Base-by-base conservation (phyloP, 1,140 invertebrate genomes). In the Hylaeus volcanicus region DNA sequence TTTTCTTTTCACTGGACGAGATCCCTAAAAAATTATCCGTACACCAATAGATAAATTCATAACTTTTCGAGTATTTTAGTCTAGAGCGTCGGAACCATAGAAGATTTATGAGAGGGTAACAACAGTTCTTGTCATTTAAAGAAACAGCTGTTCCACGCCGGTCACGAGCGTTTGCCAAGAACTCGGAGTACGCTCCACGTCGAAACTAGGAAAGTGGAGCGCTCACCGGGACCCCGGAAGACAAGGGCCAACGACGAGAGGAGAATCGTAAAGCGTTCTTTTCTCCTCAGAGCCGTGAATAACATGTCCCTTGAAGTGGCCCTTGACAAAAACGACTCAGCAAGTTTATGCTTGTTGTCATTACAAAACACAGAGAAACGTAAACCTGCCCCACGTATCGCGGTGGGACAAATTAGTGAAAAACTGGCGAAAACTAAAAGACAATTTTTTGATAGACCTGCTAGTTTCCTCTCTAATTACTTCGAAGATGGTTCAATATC, bases 191-290 rank as follows among this genome's bases (percentile, higher is more conserved):
- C 53, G 65, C 83, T 83, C 64, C 63, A 73, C 66, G 63, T 86
- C 63, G 72, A 80, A 86, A 79, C 63, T 60, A 43, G 53, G 71
- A 66, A 78, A 86, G 79, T 86, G 68, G 72, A 74, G 72, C 84
- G 65, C 60, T 61, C 68, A 60, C 73, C 51, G 84, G 58, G 72
- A 69, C 74, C 66, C 63, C 66, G 41, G 58, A 79, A 82, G 74
- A 76, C 56, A 64, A 61, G 74, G 43, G 71, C 51, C 71, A 9
- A 3, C 60, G 69, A 76, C 72, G 63, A 79, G 61, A 82, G 53
- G 9, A 41, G 84, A 86, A 86, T 86, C 61, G n/a, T 74, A 85
- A 86, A 86, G 11, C 56, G 71, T 73, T 55, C 58, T 85, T 75
- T 85, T 73, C 48, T 58, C 55, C 11, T 73, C 15, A 15, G 11